A percentile compares a stretch with the other conserved stretches of the same genome.
Evolutionary conservation across 2,888 invertebrate species (phyloP).

Genomic region (Baronia brevicornis): DNA sequence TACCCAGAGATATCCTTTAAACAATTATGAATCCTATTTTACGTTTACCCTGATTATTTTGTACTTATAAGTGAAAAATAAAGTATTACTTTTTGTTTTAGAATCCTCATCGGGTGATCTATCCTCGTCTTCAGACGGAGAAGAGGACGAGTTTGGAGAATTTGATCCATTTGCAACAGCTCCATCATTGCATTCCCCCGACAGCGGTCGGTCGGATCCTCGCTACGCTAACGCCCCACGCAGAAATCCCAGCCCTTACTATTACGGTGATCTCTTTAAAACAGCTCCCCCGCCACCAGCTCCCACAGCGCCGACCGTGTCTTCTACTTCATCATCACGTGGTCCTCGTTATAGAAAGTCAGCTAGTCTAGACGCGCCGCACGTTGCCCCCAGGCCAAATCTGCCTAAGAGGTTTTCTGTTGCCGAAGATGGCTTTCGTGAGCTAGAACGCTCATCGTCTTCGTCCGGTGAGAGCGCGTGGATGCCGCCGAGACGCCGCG

Average conservation of each 20-base stretch:
- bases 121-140: constrained; percentile 75
- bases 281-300: constrained; percentile 58
- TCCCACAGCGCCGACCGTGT: constrained; percentile 69
- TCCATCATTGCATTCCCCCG: constrained; percentile 80
- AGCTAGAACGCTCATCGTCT: constrained; percentile 70
- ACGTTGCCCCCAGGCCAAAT: constrained; percentile 77
- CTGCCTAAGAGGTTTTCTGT: constrained; percentile 81
- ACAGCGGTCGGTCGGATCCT: constrained; percentile 77
- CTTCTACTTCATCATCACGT: constrained; percentile 59
- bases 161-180: constrained; percentile 68
- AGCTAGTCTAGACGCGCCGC: constrained; percentile 83
- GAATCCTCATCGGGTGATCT: constrained; percentile 62
- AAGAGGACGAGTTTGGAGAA: constrained; percentile 76
- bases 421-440: constrained; percentile 80
- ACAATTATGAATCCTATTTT: too few relatives aligned
- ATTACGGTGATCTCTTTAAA: constrained; percentile 85
- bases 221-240: constrained; percentile 73
- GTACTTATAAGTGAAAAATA: constrained; percentile 2
- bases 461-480: constrained; percentile 75
- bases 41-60: too few relatives aligned
- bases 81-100: constrained; percentile 38
- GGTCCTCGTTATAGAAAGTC: constrained; percentile 81
- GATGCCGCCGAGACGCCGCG: constrained; percentile 84
- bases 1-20: too few relatives aligned
- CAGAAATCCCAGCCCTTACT: constrained; percentile 87